Evolutionary conservation across 64 coral and sea anemone species (phyloP).

Genomic region (Stichodactyla mertensii): DNA sequence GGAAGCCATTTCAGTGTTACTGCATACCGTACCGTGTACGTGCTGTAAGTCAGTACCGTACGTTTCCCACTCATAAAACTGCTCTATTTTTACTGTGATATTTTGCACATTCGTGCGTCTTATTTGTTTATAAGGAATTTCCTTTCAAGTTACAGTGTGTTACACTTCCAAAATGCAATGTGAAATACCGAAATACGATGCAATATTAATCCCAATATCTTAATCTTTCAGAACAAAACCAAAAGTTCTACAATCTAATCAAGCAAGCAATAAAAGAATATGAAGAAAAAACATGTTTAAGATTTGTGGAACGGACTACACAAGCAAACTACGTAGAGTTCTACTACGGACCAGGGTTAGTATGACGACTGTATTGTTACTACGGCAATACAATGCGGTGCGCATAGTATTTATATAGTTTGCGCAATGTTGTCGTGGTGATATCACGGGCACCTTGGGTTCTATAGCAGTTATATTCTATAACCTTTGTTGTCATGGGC

Average conservation of each 20-base stretch:
- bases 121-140: too few species aligned
- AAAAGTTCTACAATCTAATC: background rate
- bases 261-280: conserved; percentile 16
- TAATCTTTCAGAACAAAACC: background rate
- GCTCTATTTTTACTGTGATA: too few species aligned
- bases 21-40: too few species aligned
- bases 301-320: background rate
- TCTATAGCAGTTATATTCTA: background rate
- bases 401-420: background rate
- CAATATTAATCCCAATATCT: too few species aligned
- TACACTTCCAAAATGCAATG: too few species aligned
- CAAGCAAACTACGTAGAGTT: background rate
- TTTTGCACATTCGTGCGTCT: too few species aligned
- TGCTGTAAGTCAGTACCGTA: too few species aligned
- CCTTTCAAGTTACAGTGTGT: too few species aligned
- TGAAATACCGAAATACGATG: too few species aligned
- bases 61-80: too few species aligned
- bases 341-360: conserved; percentile 6
- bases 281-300: background rate
- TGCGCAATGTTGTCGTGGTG: background rate
- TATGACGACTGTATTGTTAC: background rate
- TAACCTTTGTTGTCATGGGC: background rate
- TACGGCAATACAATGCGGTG: background rate
- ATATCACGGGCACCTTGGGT: background rate
- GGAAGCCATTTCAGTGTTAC: too few species aligned